Percentiles rank a stretch among this genome's conserved stretches.
These are phyloP conservation scores for Hippocampus abdominalis DNA, from an alignment of 2,113 vertebrate genomes.

Conservation along the genomic window DNA sequence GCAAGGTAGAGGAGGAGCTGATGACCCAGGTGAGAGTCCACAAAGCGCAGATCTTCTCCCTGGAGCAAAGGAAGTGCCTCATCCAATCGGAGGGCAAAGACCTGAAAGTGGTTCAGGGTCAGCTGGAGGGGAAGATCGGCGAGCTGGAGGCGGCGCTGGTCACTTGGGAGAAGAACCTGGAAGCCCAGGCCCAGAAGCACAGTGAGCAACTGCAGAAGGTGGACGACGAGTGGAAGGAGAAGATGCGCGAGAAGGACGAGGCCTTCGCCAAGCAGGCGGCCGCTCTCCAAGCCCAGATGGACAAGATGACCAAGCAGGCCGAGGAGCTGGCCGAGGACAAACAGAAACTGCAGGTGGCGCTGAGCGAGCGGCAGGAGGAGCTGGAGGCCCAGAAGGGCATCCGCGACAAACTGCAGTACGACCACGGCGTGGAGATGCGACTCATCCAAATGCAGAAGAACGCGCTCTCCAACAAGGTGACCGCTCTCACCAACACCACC, in stretches of 20 bases:
- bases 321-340: constrained; percentile 1
- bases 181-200: neutral
- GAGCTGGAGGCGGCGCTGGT: neutral
- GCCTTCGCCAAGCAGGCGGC: constrained; percentile 8
- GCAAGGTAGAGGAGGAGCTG: neutral
- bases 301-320: neutral
- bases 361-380: constrained; percentile 1
- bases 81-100: neutral
- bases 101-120: neutral
- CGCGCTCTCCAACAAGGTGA: constrained; percentile 9
- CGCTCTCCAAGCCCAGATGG: neutral
- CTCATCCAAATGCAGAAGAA: constrained; percentile 13
- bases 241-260: neutral
- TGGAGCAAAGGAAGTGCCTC: constrained; percentile 3
- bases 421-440: constrained; percentile 6
- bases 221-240: neutral
- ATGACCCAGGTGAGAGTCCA: constrained; percentile 8
- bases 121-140: neutral
- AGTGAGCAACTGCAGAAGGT: neutral
- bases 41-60: constrained; percentile 3
- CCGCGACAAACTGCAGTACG: constrained; percentile 2
- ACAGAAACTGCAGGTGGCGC: neutral
- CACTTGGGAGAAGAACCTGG: neutral
- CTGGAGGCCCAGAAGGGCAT: constrained; percentile 5
- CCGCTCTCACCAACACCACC: constrained; percentile 6